phyloP scores from a whole-genome alignment of 1,140 invertebrate genomes.

The Pseudomyrmex gracilis region DNA sequence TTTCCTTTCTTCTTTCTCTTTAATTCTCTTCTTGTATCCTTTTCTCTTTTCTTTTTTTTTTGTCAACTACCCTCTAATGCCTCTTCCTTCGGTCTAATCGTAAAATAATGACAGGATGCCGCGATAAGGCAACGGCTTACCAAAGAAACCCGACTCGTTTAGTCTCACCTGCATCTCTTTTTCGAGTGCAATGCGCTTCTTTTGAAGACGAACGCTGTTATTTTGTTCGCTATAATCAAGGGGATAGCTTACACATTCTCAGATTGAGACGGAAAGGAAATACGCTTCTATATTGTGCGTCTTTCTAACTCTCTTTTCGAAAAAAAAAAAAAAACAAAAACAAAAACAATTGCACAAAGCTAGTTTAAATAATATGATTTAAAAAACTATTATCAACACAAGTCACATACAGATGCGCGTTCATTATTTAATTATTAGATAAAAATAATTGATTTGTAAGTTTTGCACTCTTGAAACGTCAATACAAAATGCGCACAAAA shows the following conservation, averaged over 20 bases:
- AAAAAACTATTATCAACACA: neutral
- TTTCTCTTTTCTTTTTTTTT: constrained; percentile 19
- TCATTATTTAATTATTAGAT: neutral
- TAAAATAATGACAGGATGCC: constrained; percentile 79
- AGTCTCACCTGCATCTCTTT: constrained; percentile 29
- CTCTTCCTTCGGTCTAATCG: constrained; percentile 76
- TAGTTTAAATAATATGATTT: neutral
- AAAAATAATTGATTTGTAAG: neutral
- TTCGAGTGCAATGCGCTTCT: constrained; percentile 3
- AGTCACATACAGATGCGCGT: neutral
- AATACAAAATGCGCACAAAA: neutral
- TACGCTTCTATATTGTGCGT: too few species aligned
- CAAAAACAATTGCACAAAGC: too few species aligned
- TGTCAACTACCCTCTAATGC: constrained; percentile 59
- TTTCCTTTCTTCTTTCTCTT: constrained; percentile 18
- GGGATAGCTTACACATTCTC: neutral
- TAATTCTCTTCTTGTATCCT: constrained; percentile 20
- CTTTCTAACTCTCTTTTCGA: too few species aligned
- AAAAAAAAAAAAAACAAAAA: too few species aligned
- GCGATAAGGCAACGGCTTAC: constrained; percentile 54
- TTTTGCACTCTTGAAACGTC: neutral
- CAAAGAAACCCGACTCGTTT: constrained; percentile 55
- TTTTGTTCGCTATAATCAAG: constrained; percentile 31
- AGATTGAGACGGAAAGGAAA: neutral
- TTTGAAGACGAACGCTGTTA: constrained; percentile 40